Conservation (phyloP, 2,113 vertebrate genomes). For the Hoplias malabaricus region DNA sequence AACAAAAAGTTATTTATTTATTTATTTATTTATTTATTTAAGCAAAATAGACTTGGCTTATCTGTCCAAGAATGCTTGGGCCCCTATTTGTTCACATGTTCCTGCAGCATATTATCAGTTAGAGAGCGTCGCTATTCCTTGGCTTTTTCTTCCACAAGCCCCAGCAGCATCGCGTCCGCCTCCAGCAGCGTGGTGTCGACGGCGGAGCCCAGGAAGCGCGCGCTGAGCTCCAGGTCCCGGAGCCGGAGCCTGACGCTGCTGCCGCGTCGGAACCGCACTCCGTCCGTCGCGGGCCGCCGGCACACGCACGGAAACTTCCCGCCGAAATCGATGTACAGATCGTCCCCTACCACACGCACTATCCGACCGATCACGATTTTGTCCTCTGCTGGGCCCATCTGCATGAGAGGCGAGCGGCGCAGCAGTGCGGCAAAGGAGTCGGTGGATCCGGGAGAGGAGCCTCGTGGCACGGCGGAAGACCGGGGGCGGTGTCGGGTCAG, state of each 20-base stretch:
- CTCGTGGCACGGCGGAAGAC: too few species aligned
- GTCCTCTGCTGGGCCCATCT: constrained; percentile 88
- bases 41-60: too few species aligned
- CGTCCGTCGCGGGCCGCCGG: constrained; percentile 78
- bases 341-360: constrained; percentile 83
- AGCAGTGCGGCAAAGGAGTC: constrained; percentile 85
- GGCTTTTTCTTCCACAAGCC: constrained; percentile 72
- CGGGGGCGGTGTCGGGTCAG: too few species aligned
- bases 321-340: constrained; percentile 94
- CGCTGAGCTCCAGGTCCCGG: constrained; percentile 86
- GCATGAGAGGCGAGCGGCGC: constrained; percentile 81
- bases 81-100: too few species aligned
- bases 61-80: neutral
- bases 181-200: constrained; percentile 90
- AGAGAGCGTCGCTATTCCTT: constrained; percentile 12
- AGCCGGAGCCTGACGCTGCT: constrained; percentile 82
- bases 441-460: too few species aligned
- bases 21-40: too few species aligned
- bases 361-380: constrained; percentile 82
- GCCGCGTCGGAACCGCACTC: constrained; percentile 82
- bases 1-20: too few species aligned
- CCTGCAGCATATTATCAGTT: too few species aligned
- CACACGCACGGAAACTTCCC: constrained; percentile 95
- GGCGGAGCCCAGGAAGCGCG: constrained; percentile 86
- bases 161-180: constrained; percentile 84